Evolutionary conservation across 2,888 invertebrate genomes (phyloP).

Genomic region (Macaria liturata): DNA sequence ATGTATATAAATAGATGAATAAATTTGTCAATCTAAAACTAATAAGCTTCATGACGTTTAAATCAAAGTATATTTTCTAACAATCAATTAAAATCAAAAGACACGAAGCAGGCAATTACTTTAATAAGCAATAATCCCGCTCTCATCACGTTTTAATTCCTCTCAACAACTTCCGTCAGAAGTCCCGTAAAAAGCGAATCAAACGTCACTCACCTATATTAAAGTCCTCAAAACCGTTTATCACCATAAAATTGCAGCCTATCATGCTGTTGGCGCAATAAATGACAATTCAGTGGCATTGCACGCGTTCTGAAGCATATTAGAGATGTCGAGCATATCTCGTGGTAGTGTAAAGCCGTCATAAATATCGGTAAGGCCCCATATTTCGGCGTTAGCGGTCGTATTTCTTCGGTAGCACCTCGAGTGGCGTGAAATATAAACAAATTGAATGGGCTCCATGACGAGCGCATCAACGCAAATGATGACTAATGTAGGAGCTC

Average conservation of each 20-base stretch:
- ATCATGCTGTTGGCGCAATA: conserved; percentile 41
- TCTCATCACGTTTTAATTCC: neutral
- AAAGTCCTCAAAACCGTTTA: neutral
- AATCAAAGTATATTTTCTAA: too few relatives aligned
- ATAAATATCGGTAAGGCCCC: conserved; percentile 75
- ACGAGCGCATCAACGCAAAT: conserved; percentile 73
- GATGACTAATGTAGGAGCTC: conserved; percentile 69
- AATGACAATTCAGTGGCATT: conserved; percentile 49
- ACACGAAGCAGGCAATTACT: too few relatives aligned
- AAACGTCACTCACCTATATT: neutral
- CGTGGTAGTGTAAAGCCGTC: conserved; percentile 62
- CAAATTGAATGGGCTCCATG: conserved; percentile 79
- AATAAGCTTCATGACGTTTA: too few relatives aligned
- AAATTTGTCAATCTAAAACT: too few relatives aligned
- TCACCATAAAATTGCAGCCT: conserved; percentile 29
- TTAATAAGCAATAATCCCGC: neutral
- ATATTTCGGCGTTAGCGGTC: conserved; percentile 75
- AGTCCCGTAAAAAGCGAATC: conserved; percentile 1
- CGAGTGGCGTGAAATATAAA: conserved; percentile 80
- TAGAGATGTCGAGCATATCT: conserved; percentile 54
- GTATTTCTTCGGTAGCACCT: conserved; percentile 71
- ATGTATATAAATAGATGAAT: too few relatives aligned
- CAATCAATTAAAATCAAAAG: too few relatives aligned
- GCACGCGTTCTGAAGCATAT: conserved; percentile 61
- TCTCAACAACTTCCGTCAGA: neutral